phyloP scores from a whole-genome alignment of 2,888 invertebrate species.

The Lycia hirtaria region DNA sequence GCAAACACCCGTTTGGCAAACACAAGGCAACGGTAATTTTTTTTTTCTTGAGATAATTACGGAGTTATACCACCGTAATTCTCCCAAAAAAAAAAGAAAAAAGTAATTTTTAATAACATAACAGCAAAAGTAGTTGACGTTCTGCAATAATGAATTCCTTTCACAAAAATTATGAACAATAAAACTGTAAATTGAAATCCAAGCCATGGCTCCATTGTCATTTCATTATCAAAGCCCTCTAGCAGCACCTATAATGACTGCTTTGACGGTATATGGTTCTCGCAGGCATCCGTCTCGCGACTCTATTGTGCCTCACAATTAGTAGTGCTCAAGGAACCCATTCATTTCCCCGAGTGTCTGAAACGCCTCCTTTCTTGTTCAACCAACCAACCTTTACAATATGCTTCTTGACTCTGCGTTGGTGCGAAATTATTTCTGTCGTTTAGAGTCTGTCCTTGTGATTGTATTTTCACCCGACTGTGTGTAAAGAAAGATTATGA shows the following conservation, averaged over 20 bases:
- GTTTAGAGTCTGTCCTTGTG: not conserved
- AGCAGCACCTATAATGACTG: not conserved
- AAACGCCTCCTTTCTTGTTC: slow-evolving; percentile 52
- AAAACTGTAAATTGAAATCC: not conserved
- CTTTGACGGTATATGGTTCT: slow-evolving; percentile 1
- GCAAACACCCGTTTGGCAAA: too few species aligned
- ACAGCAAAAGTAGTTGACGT: too few species aligned
- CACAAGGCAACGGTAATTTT: too few species aligned
- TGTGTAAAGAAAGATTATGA: too few species aligned
- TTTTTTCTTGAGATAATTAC: too few species aligned
- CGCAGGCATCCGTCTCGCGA: slow-evolving; percentile 16
- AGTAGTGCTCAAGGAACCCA: slow-evolving; percentile 75
- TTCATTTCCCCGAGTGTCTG: slow-evolving; percentile 75
- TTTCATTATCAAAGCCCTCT: not conserved
- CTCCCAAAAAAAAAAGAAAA: too few species aligned
- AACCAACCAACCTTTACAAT: slow-evolving; percentile 48
- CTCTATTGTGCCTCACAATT: slow-evolving; percentile 70
- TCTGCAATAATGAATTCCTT: too few species aligned
- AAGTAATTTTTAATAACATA: too few species aligned
- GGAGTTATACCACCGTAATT: too few species aligned
- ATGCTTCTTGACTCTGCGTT: slow-evolving; percentile 24
- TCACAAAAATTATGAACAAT: too few species aligned
- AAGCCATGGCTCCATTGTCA: not conserved
- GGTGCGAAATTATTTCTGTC: slow-evolving; percentile 13
- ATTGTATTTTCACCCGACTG: not conserved